Evolutionary conservation across 2,888 invertebrate genomes (phyloP).

Genomic region (Andrena trimmerana): DNA sequence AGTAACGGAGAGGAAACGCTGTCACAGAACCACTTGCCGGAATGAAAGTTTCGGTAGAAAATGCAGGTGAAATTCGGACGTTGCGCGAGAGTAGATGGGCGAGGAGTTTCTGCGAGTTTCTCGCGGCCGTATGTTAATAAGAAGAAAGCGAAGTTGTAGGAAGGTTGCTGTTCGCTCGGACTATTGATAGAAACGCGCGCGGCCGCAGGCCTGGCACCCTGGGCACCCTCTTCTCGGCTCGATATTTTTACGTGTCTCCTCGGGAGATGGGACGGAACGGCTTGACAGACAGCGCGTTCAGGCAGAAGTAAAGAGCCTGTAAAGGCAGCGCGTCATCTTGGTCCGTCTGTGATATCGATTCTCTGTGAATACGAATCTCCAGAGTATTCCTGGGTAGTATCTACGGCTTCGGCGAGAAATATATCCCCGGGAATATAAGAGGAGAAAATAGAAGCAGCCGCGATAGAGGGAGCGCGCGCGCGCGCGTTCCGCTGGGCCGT

Average conservation of each 20-base stretch:
- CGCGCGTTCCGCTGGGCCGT: constrained; percentile 5
- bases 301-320: constrained; percentile 60
- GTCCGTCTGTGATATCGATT: constrained; percentile 59
- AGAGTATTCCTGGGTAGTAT: constrained; percentile 52
- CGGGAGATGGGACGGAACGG: constrained; percentile 51
- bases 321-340: constrained; percentile 58
- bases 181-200: constrained; percentile 21
- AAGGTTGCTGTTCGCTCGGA: constrained; percentile 8
- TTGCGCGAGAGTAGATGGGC: background rate
- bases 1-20: background rate
- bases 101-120: background rate
- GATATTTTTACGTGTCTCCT: constrained; percentile 57
- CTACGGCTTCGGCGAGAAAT: constrained; percentile 52
- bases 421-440: constrained; percentile 47
- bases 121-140: constrained; percentile 28
- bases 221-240: constrained; percentile 31
- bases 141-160: constrained; percentile 39
- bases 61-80: constrained; percentile 12
- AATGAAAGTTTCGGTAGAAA: background rate
- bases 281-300: constrained; percentile 59
- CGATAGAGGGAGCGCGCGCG: background rate
- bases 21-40: background rate
- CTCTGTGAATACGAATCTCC: constrained; percentile 57
- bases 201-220: constrained; percentile 27
- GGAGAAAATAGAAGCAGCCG: constrained; percentile 47